phyloP scores from a whole-genome alignment of 2,797 vertebrate species.

The Capromys pilorides region DNA sequence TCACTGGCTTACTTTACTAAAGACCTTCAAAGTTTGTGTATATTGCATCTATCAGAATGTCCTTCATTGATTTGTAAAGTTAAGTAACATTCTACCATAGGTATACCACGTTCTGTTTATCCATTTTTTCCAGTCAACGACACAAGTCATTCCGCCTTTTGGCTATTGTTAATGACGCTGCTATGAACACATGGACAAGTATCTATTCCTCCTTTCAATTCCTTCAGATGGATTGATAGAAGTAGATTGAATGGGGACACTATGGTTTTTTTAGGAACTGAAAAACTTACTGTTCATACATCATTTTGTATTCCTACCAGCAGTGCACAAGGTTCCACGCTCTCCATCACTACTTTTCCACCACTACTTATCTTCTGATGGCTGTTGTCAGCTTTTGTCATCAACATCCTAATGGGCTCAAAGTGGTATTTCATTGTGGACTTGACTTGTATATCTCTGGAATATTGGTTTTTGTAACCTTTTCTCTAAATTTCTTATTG shows the following conservation, averaged over 20 bases:
- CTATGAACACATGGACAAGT: not conserved
- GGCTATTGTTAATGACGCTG: not conserved
- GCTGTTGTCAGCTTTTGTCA: not conserved
- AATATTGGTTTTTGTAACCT: constrained; percentile 62
- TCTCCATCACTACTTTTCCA: not conserved
- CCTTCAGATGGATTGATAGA: not conserved
- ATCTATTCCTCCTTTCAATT: not conserved
- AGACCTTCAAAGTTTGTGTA: not conserved
- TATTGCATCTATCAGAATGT: not conserved
- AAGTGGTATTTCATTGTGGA: not conserved
- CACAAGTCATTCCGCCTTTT: not conserved
- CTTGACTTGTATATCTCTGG: constrained; percentile 41
- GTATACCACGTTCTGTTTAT: not conserved
- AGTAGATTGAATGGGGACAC: not conserved
- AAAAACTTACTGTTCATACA: not conserved
- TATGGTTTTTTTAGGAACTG: not conserved
- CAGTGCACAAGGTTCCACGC: not conserved
- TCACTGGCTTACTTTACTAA: constrained; percentile 18
- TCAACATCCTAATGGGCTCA: not conserved
- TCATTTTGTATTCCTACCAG: not conserved
- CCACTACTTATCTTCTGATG: not conserved
- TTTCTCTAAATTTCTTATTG: constrained; percentile 26
- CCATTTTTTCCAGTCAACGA: not conserved
- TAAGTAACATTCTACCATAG: not conserved
- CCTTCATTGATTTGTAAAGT: not conserved